A percentile compares a stretch with the other conserved stretches of the same genome.
Conservation (phyloP, 2,113 vertebrate genomes). For the Onychorhynchus coronatus region DNA sequence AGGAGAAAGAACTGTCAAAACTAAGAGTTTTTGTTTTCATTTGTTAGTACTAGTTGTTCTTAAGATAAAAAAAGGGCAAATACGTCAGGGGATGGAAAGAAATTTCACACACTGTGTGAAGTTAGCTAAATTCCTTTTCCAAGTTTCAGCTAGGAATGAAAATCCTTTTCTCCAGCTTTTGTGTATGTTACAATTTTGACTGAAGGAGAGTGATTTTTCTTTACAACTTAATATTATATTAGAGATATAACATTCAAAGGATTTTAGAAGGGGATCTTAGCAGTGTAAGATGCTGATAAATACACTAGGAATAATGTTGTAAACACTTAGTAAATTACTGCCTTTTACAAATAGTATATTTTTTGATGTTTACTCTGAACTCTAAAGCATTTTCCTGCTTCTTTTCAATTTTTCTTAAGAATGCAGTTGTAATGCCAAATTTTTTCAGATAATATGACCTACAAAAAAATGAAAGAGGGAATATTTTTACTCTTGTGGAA, state of each 20-base stretch:
- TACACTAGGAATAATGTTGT: background rate
- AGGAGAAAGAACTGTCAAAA: background rate
- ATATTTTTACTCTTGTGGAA: background rate
- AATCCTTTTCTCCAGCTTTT: background rate
- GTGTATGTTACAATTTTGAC: background rate
- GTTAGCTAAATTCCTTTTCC: background rate
- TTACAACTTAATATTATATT: background rate
- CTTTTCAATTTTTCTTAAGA: background rate
- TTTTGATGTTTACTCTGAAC: background rate
- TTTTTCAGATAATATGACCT: background rate
- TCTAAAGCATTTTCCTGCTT: background rate
- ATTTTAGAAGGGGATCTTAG: background rate
- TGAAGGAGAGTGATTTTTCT: background rate
- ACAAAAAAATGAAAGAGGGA: background rate
- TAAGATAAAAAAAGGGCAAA: background rate
- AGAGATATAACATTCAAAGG: background rate
- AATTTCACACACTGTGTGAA: background rate
- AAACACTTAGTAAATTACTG: background rate
- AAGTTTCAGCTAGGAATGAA: background rate
- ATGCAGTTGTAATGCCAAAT: background rate
- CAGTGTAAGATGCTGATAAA: background rate
- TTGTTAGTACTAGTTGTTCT: background rate
- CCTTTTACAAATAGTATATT: background rate
- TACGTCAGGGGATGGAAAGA: background rate
- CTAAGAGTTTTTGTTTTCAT: background rate